Evolutionary conservation across 1,140 invertebrate species (phyloP).

Genomic region (Calliphora vicina): DNA sequence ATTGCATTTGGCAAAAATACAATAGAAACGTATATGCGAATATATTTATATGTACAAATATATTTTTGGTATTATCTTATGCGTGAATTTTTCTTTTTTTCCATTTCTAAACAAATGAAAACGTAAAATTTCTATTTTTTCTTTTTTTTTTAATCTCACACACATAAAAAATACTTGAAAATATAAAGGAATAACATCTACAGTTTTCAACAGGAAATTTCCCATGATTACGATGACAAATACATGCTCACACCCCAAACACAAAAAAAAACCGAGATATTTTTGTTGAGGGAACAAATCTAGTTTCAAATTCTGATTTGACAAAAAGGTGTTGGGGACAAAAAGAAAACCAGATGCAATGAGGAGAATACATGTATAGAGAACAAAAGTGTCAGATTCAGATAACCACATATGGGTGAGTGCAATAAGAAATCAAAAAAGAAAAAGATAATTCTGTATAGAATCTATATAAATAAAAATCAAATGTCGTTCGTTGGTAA

Average conservation of each 20-base stretch:
- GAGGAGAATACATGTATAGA: neutral
- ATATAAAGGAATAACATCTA: neutral
- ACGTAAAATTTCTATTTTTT: neutral
- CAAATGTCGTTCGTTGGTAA: too few species aligned
- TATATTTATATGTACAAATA: neutral
- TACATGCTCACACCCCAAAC: neutral
- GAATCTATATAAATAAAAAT: too few species aligned
- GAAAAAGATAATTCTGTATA: too few species aligned
- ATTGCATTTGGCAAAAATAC: neutral
- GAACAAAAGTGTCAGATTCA: neutral
- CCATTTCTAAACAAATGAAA: neutral
- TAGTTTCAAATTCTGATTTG: conserved; percentile 1
- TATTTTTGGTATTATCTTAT: neutral
- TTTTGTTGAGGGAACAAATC: neutral
- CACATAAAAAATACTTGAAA: too few species aligned
- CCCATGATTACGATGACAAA: neutral
- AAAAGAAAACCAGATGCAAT: neutral
- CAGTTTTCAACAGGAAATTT: neutral
- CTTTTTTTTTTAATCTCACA: too few species aligned
- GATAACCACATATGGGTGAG: neutral
- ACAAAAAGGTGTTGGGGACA: neutral
- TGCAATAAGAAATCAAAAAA: too few species aligned
- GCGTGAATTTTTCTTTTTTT: neutral
- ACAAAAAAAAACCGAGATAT: neutral
- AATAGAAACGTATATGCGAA: neutral